These are phyloP conservation scores for Blastobasis adustella DNA, from an alignment of 2,888 invertebrate species.

Conservation along the genomic window DNA sequence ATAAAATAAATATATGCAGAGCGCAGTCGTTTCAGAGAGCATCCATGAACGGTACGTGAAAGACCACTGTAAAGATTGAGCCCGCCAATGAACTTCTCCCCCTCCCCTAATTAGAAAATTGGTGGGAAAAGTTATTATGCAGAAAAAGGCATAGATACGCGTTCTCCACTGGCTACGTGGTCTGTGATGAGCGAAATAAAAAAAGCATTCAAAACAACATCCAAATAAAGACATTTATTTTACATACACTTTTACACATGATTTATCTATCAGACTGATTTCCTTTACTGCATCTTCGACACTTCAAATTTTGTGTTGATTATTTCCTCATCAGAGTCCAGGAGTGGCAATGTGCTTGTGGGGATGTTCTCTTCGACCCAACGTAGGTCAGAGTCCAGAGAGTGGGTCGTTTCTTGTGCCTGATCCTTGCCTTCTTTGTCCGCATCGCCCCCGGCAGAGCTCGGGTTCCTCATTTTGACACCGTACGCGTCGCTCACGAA, in stretches of 20 bases:
- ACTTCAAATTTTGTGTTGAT: slow-evolving; percentile 90
- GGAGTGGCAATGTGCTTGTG: slow-evolving; percentile 80
- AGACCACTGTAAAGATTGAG: too few species aligned
- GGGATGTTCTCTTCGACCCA: slow-evolving; percentile 98
- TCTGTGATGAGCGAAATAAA: too few species aligned
- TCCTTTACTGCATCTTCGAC: slow-evolving; percentile 87
- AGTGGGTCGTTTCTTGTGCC: slow-evolving; percentile 30
- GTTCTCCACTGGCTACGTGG: too few species aligned
- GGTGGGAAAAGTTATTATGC: too few species aligned
- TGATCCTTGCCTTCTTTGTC: slow-evolving; percentile 18
- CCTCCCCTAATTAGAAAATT: too few species aligned
- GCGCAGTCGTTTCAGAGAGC: too few species aligned
- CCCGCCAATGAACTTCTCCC: too few species aligned
- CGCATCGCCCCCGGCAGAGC: slow-evolving; percentile 36
- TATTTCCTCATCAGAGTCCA: slow-evolving; percentile 86
- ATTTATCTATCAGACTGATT: slow-evolving; percentile 19
- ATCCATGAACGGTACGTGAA: too few species aligned
- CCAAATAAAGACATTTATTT: slow-evolving; percentile 1
- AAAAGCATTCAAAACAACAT: too few species aligned
- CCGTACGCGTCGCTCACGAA: slow-evolving; percentile 92
- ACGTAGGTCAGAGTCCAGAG: slow-evolving; percentile 70
- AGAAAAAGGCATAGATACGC: too few species aligned
- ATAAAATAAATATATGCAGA: too few species aligned
- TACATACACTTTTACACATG: slow-evolving; percentile 28
- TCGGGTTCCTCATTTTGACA: slow-evolving; percentile 80